Evolutionary conservation across 2,888 invertebrate species (phyloP).

Genomic region (Spatulosminthurus flaviceps): DNA sequence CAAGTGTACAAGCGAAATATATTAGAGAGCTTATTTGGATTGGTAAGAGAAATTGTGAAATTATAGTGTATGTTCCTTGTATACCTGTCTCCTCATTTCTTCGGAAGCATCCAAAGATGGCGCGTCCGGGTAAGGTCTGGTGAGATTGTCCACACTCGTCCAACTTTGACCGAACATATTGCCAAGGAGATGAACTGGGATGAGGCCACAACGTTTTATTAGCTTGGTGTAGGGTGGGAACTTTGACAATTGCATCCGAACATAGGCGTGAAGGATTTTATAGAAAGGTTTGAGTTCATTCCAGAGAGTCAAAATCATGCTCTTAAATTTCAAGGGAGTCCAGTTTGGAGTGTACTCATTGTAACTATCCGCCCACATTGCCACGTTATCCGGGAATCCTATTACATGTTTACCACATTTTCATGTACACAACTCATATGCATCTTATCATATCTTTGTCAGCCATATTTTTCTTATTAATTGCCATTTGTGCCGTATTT

Average conservation of each 20-base stretch:
- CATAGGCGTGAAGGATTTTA: constrained; percentile 83
- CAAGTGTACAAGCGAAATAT: too few relatives aligned
- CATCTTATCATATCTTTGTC: too few relatives aligned
- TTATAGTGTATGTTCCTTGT: too few relatives aligned
- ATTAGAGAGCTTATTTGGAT: too few relatives aligned
- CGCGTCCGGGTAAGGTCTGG: constrained; percentile 79
- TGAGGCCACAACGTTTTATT: constrained; percentile 35
- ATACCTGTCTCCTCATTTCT: constrained; percentile 73
- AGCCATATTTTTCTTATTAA: too few relatives aligned
- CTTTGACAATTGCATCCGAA: constrained; percentile 72
- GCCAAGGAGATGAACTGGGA: constrained; percentile 67
- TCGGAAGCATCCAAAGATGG: constrained; percentile 78
- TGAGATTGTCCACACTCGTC: constrained; percentile 78
- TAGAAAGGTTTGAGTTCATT: constrained; percentile 78
- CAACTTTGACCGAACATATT: constrained; percentile 85
- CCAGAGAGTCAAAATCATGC: constrained; percentile 66
- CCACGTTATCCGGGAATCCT: neutral
- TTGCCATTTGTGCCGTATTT: too few relatives aligned
- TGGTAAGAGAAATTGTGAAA: too few relatives aligned
- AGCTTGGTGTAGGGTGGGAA: neutral
- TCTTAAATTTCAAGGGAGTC: constrained; percentile 23
- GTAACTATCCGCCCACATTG: constrained; percentile 15
- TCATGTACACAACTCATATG: too few relatives aligned
- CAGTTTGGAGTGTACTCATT: constrained; percentile 27
- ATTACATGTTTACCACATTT: neutral